Base-by-base conservation (phyloP, 1,140 invertebrate genomes). In the Zelostemma sp. region DNA sequence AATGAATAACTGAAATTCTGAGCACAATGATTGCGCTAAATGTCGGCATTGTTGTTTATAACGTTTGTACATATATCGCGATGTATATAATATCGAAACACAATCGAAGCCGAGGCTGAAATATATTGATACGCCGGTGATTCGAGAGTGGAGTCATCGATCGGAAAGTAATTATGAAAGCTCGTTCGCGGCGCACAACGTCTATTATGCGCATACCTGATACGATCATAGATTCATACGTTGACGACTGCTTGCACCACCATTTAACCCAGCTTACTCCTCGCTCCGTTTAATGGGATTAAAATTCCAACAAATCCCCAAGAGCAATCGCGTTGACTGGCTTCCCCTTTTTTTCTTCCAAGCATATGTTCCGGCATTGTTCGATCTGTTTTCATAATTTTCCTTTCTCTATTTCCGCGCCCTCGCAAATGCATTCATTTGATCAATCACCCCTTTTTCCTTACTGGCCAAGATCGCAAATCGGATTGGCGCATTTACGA, bases 131-230 rank as follows among this genome's bases (percentile, higher is more conserved):
- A 45, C 55, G 25, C 9, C 15, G 18, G 41, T 50, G 46, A 54
- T 62, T 60, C 35, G 38, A 51, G 31, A 51, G 38, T 33, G 33
- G 25, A 40, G 28, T 21, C 45, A 63, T 66, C 54, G 70, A 69
- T 75, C 60, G 66, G 47, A 65, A 72, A 73, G 73, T 75, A 72
- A 77, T 77, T 77, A 77, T 75, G 46, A 72, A 64, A 75, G 68
- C 68, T 74, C 68, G 68, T 75, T 73, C 72, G 59, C 51, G 21
- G 51, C 50, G 63, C 50, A 17, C 50, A 40, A 45, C 58, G 53
- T 62, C 60, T 67, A 45, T 68, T 59, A 64, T 63, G 56, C 60
- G 58, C 60, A 60, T 64, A 63, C 21, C 54, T 56, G 49, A 60
- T 62, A 60, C 35, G 59, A 64, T 64, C 51, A 57, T 67, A 72